Evolutionary conservation across 2,888 invertebrate species (phyloP), one percentile per base, ranked within the genome.

Genomic region (Syrphus vitripennis): DNA sequence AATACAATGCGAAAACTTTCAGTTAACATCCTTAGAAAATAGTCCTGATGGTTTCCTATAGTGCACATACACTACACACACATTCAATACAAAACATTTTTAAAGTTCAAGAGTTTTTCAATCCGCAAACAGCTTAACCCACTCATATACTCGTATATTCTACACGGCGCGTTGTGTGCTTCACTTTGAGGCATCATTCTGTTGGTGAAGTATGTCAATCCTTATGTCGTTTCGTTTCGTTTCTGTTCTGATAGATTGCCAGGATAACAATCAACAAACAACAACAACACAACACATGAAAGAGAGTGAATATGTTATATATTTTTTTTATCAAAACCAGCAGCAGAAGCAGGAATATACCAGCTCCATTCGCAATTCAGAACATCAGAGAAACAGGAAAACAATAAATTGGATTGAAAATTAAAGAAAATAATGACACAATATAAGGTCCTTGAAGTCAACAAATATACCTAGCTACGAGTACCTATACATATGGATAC

Each of bases 151-250:
- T n/a, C n/a, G n/a, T n/a, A n/a, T n/a, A n/a, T n/a, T n/a, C n/a
- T n/a, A n/a, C n/a, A n/a, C n/a, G n/a, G n/a, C 37, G 29, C 45
- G 65, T 65, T 50, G 59, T 50, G 59, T 31, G 59, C 67, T 74
- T 50, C 50, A 53, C 37, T 50, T 57, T 37, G 34, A 19, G 26
- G 19, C 29, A 72, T 24, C 81, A 55, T 76, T 59, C 77, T 76
- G 82, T 59, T 71, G 63, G 65, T 82, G 77, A 82, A 77, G 76
- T 77, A 76, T 82, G 82, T 77, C 77, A 72, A 77, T 82, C 82
- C 71, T 21, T 67, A 50, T 53, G 61, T n/a, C n/a, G n/a, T n/a
- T n/a, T n/a, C n/a, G n/a, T n/a, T n/a, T 59, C 53, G 53, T 45
- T 67, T 69, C 19, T 69, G 61, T 82, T 34, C 34, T 71, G 50